Base-by-base conservation (phyloP, 2,888 invertebrate genomes). In the Patella pellucida region DNA sequence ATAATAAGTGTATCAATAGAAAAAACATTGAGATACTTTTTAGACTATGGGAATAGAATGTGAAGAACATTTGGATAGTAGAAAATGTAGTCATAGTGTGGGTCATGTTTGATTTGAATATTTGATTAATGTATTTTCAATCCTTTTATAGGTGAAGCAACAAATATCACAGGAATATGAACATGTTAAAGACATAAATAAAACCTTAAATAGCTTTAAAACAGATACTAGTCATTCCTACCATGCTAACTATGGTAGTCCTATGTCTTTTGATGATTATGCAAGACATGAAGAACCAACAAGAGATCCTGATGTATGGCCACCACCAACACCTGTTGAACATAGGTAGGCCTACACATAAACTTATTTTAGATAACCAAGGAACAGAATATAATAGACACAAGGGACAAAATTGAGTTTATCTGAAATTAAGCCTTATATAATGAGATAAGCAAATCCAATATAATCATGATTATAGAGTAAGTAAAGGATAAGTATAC, bases 101-200 rank as follows among this genome's bases (percentile, higher is more conserved):
- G 41, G 41, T 9, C 41, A 7, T 41, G 41, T 41, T 41, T 41
- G 41, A 12, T 62, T 62, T 62, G 19, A 62, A 0, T 62, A 62
- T 62, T 62, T 19, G 19, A 11, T 56, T 41, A 41, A 9, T 9
- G 41, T 41, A 41, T 41, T 9, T 41, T 5, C 7, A 41, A 41
- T 41, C 41, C 52, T 31, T 54, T 74, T 82, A 0, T 90, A 96
- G 96, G 94, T 97, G 31, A 96, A 96, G 89, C 95, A 95, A 87
- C 95, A 96, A 91, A 95, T 98, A 88, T 95, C 94, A 68, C 94
- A 94, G 76, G 98, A 98, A 91, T 97, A 96, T 91, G 96, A 97
- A 87, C 95, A 96, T 91, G 94, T 98, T 70, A 97, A 97, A 91
- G 94, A 95, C 80, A 94, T 95, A 23, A 94, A 94, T 85, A 94